Conservation (phyloP, 2,113 vertebrate species). For the Saguinus midas region DNA sequence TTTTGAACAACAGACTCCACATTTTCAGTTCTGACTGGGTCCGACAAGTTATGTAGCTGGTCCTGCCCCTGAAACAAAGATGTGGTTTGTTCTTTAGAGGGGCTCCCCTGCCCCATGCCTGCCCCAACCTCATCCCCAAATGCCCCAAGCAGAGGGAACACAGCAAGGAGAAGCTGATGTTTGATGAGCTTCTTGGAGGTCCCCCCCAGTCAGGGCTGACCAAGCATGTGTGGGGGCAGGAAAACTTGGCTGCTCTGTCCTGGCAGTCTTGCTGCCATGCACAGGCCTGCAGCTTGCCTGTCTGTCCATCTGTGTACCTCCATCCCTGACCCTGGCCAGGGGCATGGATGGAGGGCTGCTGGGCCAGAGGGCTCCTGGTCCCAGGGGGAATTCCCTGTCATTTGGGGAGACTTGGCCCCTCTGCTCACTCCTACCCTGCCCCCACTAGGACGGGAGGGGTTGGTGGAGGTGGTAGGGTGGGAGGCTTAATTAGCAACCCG, state of each 20-base stretch:
- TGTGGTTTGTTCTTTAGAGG: not conserved
- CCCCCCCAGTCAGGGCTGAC: not conserved
- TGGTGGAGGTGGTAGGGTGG: not conserved
- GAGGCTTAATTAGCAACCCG: slow-evolving; percentile 57
- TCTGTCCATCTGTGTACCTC: not conserved
- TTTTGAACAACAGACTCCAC: not conserved
- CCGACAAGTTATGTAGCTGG: not conserved
- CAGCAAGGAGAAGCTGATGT: not conserved
- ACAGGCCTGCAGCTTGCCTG: not conserved
- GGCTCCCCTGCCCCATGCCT: not conserved
- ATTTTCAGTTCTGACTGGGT: not conserved
- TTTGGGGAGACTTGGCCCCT: not conserved
- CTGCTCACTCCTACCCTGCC: not conserved
- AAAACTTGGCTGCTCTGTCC: not conserved
- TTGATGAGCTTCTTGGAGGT: not conserved
- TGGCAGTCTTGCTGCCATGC: not conserved
- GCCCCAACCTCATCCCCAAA: not conserved
- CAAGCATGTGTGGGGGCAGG: not conserved
- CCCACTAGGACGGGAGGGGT: not conserved
- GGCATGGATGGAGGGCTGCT: rapidly evolving
- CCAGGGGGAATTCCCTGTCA: not conserved
- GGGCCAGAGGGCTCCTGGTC: not conserved
- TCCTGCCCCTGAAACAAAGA: not conserved
- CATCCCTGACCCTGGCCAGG: not conserved
- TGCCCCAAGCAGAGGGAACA: not conserved